These are phyloP conservation scores for Pycnonotus jocosus DNA, from an alignment of 2,113 vertebrate genomes.

Conservation along the genomic window DNA sequence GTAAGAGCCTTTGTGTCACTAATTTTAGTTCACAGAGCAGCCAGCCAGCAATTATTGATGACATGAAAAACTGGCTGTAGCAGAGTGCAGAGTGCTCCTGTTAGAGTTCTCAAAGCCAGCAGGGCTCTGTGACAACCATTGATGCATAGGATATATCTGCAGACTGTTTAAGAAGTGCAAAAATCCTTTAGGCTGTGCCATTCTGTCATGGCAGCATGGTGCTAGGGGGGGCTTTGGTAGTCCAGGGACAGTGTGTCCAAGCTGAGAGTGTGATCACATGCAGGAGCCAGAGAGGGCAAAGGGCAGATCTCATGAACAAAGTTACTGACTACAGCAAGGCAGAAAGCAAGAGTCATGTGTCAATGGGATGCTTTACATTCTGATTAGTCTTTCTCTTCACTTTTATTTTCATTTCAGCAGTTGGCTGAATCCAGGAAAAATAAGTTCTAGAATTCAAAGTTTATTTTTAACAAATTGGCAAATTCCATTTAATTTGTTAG, in stretches of 20 bases:
- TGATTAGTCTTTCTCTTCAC: background rate
- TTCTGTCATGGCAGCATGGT: background rate
- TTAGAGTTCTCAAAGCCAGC: background rate
- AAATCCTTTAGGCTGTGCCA: background rate
- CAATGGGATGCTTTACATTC: fast-evolving
- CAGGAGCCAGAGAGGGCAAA: background rate
- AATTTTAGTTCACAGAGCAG: background rate
- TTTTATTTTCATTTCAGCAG: background rate
- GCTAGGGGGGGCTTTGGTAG: background rate
- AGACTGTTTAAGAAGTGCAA: background rate
- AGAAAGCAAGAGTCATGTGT: background rate
- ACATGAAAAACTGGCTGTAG: background rate
- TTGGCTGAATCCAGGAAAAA: background rate
- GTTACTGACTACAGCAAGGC: background rate
- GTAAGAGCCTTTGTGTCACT: background rate
- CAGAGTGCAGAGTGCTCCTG: background rate
- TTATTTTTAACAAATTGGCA: background rate
- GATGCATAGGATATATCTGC: background rate
- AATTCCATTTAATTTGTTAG: background rate
- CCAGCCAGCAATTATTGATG: background rate
- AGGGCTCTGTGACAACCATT: background rate
- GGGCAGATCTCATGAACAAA: background rate
- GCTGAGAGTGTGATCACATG: background rate
- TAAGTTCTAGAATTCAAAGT: background rate
- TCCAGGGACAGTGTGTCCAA: background rate